These are phyloP conservation scores for Micromesistius poutassou DNA, from an alignment of 2,797 vertebrate genomes.

Conservation along the genomic window DNA sequence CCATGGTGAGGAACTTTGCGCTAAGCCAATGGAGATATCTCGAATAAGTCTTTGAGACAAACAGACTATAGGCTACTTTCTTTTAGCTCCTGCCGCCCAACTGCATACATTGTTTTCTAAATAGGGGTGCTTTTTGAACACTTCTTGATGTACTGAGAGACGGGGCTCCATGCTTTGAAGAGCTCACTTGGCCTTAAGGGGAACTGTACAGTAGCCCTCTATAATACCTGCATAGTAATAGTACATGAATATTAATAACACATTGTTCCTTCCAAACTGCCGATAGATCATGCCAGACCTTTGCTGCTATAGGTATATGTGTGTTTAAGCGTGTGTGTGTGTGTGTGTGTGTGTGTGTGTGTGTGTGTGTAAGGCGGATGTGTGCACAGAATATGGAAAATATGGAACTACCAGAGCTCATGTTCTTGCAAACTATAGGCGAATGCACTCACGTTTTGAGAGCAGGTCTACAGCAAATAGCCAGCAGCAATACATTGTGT, in stretches of 20 bases:
- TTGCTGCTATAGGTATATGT: constrained; percentile 24
- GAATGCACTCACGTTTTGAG: constrained; percentile 19
- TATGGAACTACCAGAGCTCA: neutral
- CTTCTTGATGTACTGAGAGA: constrained; percentile 49
- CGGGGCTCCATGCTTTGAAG: constrained; percentile 56
- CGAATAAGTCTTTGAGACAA: constrained; percentile 26
- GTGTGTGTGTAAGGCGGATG: constrained; percentile 3
- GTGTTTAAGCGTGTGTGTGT: constrained; percentile 17
- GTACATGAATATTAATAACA: constrained; percentile 63
- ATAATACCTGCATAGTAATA: constrained; percentile 53
- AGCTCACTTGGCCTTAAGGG: constrained; percentile 57
- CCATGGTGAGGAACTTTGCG: constrained; percentile 38
- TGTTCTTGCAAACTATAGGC: neutral
- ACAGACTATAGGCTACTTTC: constrained; percentile 35
- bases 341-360: neutral
- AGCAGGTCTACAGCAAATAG: neutral
- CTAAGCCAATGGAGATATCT: constrained; percentile 25
- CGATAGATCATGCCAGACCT: constrained; percentile 49
- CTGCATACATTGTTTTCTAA: constrained; percentile 19
- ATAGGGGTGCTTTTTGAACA: constrained; percentile 47
- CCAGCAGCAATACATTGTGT: constrained; percentile 14
- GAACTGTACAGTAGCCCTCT: constrained; percentile 38
- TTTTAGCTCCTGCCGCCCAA: neutral
- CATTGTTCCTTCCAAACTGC: constrained; percentile 37
- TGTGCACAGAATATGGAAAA: constrained; percentile 5